Percentiles rank a stretch among this genome's conserved stretches.
Conservation (phyloP, 2,797 vertebrate species). For the Menidia menidia region DNA sequence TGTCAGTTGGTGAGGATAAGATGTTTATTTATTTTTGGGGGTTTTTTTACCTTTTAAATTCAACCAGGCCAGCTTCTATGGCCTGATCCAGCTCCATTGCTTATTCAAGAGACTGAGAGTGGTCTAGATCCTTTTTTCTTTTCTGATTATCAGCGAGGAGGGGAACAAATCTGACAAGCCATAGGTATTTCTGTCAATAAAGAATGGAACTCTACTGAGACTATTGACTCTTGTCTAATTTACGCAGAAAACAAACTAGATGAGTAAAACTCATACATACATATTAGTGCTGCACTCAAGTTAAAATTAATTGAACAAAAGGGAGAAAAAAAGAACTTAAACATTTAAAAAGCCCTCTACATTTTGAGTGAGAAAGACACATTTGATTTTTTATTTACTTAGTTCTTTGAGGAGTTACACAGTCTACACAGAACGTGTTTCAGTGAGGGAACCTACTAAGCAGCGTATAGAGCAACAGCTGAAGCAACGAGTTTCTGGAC, state of each 20-base stretch:
- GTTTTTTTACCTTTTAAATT: too few relatives aligned
- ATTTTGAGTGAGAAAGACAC: too few relatives aligned
- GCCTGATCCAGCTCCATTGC: background rate
- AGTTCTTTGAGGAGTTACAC: too few relatives aligned
- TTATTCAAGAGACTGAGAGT: background rate
- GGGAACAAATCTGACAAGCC: background rate
- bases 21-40: too few relatives aligned
- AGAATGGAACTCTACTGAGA: slow-evolving; percentile 5
- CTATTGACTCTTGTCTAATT: background rate
- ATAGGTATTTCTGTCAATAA: background rate
- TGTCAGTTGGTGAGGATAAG: background rate
- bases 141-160: background rate
- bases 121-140: background rate
- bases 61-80: too few relatives aligned
- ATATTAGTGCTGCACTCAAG: background rate
- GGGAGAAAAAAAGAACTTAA: too few relatives aligned
- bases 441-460: background rate
- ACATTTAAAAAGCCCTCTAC: too few relatives aligned
- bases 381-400: too few relatives aligned
- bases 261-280: background rate
- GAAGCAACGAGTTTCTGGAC: background rate
- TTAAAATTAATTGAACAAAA: background rate
- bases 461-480: background rate
- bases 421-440: background rate
- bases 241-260: background rate